These are phyloP conservation scores for Sebastes flavidus DNA, from an alignment of 2,797 vertebrate genomes.

Conservation along the genomic window DNA sequence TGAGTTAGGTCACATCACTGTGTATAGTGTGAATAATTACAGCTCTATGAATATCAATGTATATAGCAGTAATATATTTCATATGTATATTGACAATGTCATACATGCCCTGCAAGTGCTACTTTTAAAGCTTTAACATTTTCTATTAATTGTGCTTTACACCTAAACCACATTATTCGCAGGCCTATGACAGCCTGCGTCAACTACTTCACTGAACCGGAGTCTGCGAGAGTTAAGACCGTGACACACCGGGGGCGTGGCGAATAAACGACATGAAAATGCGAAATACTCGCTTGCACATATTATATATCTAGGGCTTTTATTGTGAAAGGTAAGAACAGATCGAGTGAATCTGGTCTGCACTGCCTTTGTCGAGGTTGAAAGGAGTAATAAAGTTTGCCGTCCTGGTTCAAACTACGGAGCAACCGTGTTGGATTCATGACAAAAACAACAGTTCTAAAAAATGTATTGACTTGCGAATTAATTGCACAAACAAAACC, in stretches of 20 bases:
- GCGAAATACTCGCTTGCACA: no score
- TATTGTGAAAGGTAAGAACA: not conserved
- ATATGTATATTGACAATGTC: conserved; percentile 41
- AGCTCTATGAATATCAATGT: conserved; percentile 44
- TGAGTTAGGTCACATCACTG: conserved; percentile 21
- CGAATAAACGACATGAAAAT: not conserved
- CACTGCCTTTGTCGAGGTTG: not conserved
- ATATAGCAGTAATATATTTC: conserved; percentile 54
- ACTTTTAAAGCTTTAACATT: conserved; percentile 54
- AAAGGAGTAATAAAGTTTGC: no score
- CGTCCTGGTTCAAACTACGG: no score
- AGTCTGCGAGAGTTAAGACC: not conserved
- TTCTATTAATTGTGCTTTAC: conserved; percentile 27
- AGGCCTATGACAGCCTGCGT: not conserved
- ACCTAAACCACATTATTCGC: not conserved
- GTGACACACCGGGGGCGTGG: not conserved
- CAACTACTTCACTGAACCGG: not conserved
- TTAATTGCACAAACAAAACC: not conserved
- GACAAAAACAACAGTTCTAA: not conserved
- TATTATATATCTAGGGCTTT: not conserved
- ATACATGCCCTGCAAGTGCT: conserved; percentile 50
- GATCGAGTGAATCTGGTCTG: not conserved
- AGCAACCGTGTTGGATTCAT: no score
- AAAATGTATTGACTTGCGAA: not conserved
- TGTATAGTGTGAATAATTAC: conserved; percentile 63